Conservation (phyloP, 2,797 vertebrate genomes). For the Hydrocynus forskahlii region DNA sequence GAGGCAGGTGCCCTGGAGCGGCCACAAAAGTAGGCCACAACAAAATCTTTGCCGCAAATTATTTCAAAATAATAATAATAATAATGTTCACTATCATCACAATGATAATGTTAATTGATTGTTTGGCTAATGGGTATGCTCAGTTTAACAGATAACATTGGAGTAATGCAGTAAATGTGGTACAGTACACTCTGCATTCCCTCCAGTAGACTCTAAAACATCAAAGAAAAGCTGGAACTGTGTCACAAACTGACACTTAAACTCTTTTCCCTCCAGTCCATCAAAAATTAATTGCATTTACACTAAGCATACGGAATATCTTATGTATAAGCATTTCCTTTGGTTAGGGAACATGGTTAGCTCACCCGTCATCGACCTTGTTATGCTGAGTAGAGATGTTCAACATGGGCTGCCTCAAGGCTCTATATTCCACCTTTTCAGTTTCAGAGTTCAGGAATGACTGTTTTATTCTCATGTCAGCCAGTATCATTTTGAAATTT, state of each 20-base stretch:
- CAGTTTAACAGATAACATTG: too few species aligned
- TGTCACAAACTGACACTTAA: background rate
- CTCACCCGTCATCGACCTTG: background rate
- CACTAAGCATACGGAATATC: constrained; percentile 6
- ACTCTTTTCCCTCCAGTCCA: background rate
- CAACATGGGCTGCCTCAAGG: constrained; percentile 27
- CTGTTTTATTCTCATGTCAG: background rate
- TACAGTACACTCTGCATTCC: too few species aligned
- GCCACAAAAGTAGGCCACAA: constrained; percentile 45
- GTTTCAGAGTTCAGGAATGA: background rate
- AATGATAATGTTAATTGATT: too few species aligned
- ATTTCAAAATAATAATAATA: too few species aligned
- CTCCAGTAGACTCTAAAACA: too few species aligned
- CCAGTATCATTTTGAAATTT: too few species aligned
- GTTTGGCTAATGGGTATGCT: too few species aligned
- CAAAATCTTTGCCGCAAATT: too few species aligned
- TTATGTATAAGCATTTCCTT: constrained; percentile 22
- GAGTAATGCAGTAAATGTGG: too few species aligned
- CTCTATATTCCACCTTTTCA: constrained; percentile 16
- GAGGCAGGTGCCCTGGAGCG: background rate
- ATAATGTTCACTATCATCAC: too few species aligned
- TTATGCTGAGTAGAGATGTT: constrained; percentile 36
- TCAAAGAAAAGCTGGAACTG: background rate
- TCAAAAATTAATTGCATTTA: constrained; percentile 15
- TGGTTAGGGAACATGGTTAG: constrained; percentile 9